phyloP scores from a whole-genome alignment of 2,113 vertebrate genomes.

The Pagrus major region DNA sequence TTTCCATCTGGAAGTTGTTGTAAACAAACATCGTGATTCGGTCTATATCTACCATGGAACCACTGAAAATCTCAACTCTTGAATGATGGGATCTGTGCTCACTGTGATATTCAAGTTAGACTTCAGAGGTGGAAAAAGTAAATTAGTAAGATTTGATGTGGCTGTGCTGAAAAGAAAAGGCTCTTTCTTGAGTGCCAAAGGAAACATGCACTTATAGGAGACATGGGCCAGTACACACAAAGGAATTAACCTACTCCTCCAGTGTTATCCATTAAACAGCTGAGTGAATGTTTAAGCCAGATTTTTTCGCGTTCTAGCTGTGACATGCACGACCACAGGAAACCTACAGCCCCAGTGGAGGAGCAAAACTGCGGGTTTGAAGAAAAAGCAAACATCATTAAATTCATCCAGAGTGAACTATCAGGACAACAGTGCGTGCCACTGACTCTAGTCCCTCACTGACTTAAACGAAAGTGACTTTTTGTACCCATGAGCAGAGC shows the following conservation, averaged over 20 bases:
- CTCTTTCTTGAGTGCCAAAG: neutral
- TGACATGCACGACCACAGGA: conserved; percentile 42
- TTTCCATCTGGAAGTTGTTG: too few species aligned
- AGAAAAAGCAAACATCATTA: conserved; percentile 58
- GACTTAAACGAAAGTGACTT: conserved; percentile 48
- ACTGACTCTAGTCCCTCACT: conserved; percentile 33
- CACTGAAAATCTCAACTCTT: neutral
- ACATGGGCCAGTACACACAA: conserved; percentile 31
- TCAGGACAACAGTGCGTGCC: conserved; percentile 26
- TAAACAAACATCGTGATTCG: too few species aligned
- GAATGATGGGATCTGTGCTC: neutral
- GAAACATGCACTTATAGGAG: conserved; percentile 23
- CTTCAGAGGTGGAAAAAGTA: conserved; percentile 1
- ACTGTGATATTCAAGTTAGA: neutral
- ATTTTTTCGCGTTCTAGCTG: conserved; percentile 5
- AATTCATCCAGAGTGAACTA: conserved; percentile 25
- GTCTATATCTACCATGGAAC: neutral
- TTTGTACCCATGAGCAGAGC: conserved; percentile 51
- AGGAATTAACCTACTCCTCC: conserved; percentile 26
- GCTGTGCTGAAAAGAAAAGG: conserved; percentile 2
- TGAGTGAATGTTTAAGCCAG: conserved; percentile 21
- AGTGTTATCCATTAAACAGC: conserved; percentile 59
- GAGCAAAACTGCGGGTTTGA: neutral
- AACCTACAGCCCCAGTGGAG: conserved; percentile 5
- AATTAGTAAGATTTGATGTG: conserved; percentile 1